Base-by-base conservation (phyloP, 2,797 vertebrate genomes). In the Danio tinwini region DNA sequence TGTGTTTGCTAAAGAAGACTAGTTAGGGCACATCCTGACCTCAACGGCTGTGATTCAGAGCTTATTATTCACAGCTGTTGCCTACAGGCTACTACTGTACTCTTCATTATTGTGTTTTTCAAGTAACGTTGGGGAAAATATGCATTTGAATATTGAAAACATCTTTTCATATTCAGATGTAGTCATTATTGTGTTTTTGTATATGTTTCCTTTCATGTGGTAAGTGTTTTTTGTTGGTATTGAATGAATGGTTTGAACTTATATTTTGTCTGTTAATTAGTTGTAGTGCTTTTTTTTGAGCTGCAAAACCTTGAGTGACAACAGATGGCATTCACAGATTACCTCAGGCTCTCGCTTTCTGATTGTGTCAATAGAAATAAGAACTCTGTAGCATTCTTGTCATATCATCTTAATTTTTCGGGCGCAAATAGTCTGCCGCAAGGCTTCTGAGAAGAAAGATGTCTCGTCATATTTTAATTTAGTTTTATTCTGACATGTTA, bases 291-390 rank as follows among this genome's bases (percentile, higher is more conserved):
- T 0, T 56, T 56, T 59, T 74, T 5, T 21, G 42, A 70, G 77
- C 59, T n/a, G 68, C 2, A 55, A 78, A 83, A 71, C 21, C 29
- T 40, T 45, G 81, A 89, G 79, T 56, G 74, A 88, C 85, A 87
- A 84, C 70, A 83, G 68, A 81, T 86, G 42, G 80, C 50, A 82
- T 61, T 83, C 78, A 62, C 69, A 85, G 84, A 86, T 63, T 45
- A 89, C 86, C 86, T 83, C 83, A 68, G 68, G 85, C 83, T 84
- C 76, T 4, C 76, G 64, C 73, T 75, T 75, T 86, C 82, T 77
- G 52, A 76, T 64, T 81, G 84, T 88, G 90, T 89, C 89, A 88
- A 84, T 87, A 89, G 84, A 81, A 87, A 90, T 86, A 50, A 84
- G 53, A 83, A 84, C 83, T 73, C 39, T 11, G 80, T 72, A 83